Evolutionary conservation across 2,888 invertebrate species (phyloP), one percentile per base, ranked within the genome.

Genomic region (Chaetogeoica ovagalla): DNA sequence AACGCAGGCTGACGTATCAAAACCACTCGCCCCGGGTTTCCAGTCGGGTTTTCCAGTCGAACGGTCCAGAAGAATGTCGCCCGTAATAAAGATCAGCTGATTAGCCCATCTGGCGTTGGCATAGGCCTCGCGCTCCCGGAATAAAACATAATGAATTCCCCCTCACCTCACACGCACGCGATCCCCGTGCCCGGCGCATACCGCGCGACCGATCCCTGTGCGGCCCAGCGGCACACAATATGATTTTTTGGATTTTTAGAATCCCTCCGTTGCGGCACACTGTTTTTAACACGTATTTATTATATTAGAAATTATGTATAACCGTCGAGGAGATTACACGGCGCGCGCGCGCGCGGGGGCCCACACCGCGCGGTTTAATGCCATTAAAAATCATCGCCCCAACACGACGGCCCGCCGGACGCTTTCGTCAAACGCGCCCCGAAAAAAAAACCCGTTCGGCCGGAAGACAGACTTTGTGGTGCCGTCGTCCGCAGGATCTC

Each of bases 11-110:
- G 76, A 71, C 76, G 72, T 59, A 63, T 71, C 77, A 75, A 74
- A 65, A 65, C 68, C 76, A 74, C 73, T 70, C 73, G 63, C 73
- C 75, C 48, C 59, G 74, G 30, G 72, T 23, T 21, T 21, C 55
- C 48, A 13, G 48, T 48, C 48, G 48, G 48, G 72, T 59, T 75
- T 82, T 76, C 75, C 81, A 68, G 71, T 82, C 82, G 82, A 81
- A 79, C 81, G 81, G 82, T 73, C 77, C 63, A 65, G 82, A 82
- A 82, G 82, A 82, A 82, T 82, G 81, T 75, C 74, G 75, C 62
- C 69, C 71, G 39, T 79, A 79, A 79, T 79, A 79, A 79, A 79
- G 81, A 81, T 81, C 81, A 70, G 81, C 81, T 81, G 81, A 81
- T 81, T 74, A 74, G 81, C 69, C 81, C 81, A 81, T 81, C 81